phyloP scores from a whole-genome alignment of 2,113 vertebrate species.

The Callionymus lyra region DNA sequence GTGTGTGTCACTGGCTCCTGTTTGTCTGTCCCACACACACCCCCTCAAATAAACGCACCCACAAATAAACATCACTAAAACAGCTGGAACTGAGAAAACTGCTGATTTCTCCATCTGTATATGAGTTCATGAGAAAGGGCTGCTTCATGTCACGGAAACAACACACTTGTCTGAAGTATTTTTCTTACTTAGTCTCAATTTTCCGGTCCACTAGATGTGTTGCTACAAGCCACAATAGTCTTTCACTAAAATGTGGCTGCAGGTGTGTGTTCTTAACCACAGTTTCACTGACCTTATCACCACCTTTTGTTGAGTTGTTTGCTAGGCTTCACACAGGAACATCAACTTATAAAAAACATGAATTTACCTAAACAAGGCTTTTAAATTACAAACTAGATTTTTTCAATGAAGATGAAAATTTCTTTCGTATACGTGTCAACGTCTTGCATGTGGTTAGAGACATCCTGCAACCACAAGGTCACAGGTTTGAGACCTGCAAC shows the following conservation, averaged over 20 bases:
- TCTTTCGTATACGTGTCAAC: too few species aligned
- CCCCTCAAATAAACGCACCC: too few species aligned
- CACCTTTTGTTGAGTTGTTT: too few species aligned
- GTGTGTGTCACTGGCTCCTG: conserved; percentile 61
- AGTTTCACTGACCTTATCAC: too few species aligned
- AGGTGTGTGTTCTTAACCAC: too few species aligned
- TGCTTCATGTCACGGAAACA: background rate
- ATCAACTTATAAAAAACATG: too few species aligned
- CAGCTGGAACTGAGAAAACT: conserved; percentile 60
- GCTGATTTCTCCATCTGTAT: conserved; percentile 46
- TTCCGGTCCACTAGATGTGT: conserved; percentile 8
- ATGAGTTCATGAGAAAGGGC: conserved; percentile 45
- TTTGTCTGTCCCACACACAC: too few species aligned
- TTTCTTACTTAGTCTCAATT: conserved; percentile 1
- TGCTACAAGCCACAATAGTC: conserved; percentile 7
- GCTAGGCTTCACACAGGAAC: too few species aligned
- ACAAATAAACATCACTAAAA: conserved; percentile 66
- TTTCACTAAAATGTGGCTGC: too few species aligned
- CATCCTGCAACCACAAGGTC: conserved; percentile 39
- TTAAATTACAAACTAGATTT: too few species aligned
- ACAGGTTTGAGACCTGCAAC: conserved; percentile 28
- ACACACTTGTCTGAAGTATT: conserved; percentile 1
- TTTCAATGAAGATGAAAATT: too few species aligned
- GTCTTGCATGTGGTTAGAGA: conserved; percentile 20
- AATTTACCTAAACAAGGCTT: too few species aligned